Evolutionary conservation across 2,797 vertebrate genomes (phyloP).

Genomic region (Takifugu ocellatus): DNA sequence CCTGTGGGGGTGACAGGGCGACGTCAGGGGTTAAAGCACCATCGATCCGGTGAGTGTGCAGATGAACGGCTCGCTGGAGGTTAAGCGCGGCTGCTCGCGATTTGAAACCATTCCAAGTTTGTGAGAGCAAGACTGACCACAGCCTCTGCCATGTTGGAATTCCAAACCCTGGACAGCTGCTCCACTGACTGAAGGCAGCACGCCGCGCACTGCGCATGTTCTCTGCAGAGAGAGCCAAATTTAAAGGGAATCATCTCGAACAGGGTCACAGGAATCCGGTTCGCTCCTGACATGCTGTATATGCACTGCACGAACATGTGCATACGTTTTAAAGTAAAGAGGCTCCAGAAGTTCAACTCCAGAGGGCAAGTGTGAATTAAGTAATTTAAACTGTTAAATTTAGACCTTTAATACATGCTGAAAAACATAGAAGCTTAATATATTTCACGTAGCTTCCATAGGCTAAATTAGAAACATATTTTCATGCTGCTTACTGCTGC

Average conservation of each 20-base stretch:
- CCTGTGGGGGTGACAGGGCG: constrained; percentile 85
- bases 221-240: constrained; percentile 87
- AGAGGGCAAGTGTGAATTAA: too few species aligned
- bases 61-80: constrained; percentile 79
- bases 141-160: constrained; percentile 99
- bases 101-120: constrained; percentile 98
- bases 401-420: too few species aligned
- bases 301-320: too few species aligned
- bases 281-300: too few species aligned
- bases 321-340: too few species aligned
- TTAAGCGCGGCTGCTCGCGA: constrained; percentile 85
- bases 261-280: constrained; percentile 7
- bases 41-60: constrained; percentile 84
- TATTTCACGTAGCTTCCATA: too few species aligned
- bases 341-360: too few species aligned
- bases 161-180: constrained; percentile 98
- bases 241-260: constrained; percentile 78
- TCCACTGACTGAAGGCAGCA: constrained; percentile 86
- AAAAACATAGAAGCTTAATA: too few species aligned
- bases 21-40: constrained; percentile 80
- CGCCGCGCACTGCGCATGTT: constrained; percentile 90
- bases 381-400: too few species aligned
- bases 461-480: too few species aligned
- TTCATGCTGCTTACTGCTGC: too few species aligned
- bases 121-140: constrained; percentile 91